These are phyloP conservation scores for Tipula confusa DNA, from an alignment of 2,888 invertebrate genomes.

Conservation along the genomic window DNA sequence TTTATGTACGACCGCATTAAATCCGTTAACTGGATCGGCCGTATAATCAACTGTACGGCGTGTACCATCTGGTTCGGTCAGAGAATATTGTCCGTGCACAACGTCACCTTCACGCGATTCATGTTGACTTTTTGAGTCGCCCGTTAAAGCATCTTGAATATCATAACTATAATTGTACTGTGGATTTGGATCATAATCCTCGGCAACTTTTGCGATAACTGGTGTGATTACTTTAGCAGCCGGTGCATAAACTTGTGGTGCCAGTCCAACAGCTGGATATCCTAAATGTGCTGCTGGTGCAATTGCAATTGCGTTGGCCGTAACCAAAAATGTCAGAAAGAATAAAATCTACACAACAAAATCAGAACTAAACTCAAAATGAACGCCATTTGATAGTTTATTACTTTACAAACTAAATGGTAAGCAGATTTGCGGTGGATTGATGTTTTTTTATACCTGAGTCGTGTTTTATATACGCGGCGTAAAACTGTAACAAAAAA, in stretches of 20 bases:
- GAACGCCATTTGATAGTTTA: not conserved
- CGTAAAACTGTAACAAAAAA: not conserved
- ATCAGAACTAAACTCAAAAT: not conserved
- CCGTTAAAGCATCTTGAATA: constrained; percentile 53
- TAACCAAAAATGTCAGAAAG: not conserved
- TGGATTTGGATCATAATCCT: constrained; percentile 53
- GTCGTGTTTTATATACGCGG: not conserved
- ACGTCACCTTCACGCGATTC: constrained; percentile 55
- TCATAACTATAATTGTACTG: constrained; percentile 56
- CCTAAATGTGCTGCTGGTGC: constrained; percentile 39
- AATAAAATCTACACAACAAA: not conserved
- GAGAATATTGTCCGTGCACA: constrained; percentile 55
- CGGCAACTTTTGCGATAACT: constrained; percentile 36
- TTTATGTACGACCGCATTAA: constrained; percentile 56
- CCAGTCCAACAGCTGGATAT: constrained; percentile 41
- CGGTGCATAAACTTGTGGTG: not conserved
- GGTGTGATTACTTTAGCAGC: constrained; percentile 32
- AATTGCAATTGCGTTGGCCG: constrained; percentile 39
- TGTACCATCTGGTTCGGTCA: constrained; percentile 56
- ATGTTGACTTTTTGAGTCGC: constrained; percentile 55
- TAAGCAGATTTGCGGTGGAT: not conserved
- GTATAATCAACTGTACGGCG: constrained; percentile 56
- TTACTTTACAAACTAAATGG: not conserved
- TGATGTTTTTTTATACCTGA: not conserved
- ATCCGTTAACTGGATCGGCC: constrained; percentile 56